Evolutionary conservation across 1,140 invertebrate species (phyloP).

Genomic region (Sipha flava): DNA sequence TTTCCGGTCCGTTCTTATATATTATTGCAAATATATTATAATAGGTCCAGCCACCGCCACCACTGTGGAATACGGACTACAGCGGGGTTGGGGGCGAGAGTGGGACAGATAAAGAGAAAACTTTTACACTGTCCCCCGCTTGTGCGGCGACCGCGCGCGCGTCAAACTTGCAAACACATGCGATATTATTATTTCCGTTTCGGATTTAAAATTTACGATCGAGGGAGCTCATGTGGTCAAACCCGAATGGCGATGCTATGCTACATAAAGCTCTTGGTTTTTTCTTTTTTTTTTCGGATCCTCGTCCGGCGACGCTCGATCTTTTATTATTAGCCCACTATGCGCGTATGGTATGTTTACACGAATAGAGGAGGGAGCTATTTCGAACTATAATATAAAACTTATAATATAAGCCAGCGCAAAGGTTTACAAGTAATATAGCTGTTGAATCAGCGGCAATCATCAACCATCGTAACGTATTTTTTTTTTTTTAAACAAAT

Average conservation of each 20-base stretch:
- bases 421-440: too few relatives aligned
- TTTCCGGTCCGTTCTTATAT: conserved; percentile 15
- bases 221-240: background rate
- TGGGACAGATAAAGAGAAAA: background rate
- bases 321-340: background rate
- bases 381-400: too few relatives aligned
- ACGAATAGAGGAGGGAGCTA: too few relatives aligned
- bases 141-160: background rate
- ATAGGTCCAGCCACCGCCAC: background rate
- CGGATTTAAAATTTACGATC: background rate
- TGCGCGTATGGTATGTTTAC: too few relatives aligned
- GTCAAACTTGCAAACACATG: background rate
- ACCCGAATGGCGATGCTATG: background rate
- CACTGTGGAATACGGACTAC: too few relatives aligned
- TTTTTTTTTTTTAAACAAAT: too few relatives aligned
- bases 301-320: too few relatives aligned
- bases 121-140: background rate
- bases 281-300: background rate
- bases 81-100: too few relatives aligned
- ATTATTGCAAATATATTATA: conserved; percentile 26
- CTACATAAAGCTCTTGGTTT: background rate
- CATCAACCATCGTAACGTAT: too few relatives aligned
- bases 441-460: too few relatives aligned
- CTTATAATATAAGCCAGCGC: too few relatives aligned
- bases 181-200: background rate